Conservation (phyloP, 1,140 invertebrate genomes). For the Ceratoteleas bidentatus region DNA sequence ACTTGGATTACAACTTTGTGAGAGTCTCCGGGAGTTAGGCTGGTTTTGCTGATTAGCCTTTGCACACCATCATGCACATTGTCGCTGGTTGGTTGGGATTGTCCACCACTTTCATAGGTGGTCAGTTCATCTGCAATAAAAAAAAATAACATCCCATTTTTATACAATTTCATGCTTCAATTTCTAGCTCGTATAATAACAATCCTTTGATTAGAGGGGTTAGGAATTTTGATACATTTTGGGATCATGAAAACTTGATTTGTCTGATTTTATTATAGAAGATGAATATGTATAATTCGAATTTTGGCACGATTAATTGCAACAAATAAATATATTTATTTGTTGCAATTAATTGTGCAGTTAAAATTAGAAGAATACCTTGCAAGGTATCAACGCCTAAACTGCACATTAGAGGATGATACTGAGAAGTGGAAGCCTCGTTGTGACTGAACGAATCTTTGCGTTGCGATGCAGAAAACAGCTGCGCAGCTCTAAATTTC, state of each 20-base stretch:
- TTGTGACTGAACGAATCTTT: slow-evolving; percentile 75
- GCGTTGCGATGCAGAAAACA: slow-evolving; percentile 76
- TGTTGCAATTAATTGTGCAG: no score
- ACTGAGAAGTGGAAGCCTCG: slow-evolving; percentile 73
- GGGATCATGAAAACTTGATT: no score
- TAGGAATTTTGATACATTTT: no score
- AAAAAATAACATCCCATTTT: no score
- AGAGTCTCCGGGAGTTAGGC: slow-evolving; percentile 74
- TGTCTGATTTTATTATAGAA: no score
- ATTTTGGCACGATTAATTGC: no score
- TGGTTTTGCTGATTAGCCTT: slow-evolving; percentile 74
- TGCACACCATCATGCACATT: slow-evolving; percentile 69
- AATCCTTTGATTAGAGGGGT: no score
- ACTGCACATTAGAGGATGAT: slow-evolving; percentile 79
- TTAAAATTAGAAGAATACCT: slow-evolving; percentile 62
- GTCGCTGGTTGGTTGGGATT: slow-evolving; percentile 74
- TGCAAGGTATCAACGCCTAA: slow-evolving; percentile 74
- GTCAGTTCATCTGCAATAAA: slow-evolving; percentile 75
- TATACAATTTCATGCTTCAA: no score
- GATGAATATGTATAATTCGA: no score
- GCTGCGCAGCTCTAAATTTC: slow-evolving; percentile 80
- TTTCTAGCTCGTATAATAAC: no score
- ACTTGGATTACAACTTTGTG: slow-evolving; percentile 81
- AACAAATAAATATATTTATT: no score
- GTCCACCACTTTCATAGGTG: slow-evolving; percentile 75